Evolutionary conservation across 2,113 vertebrate species (phyloP), one percentile per base, ranked within the genome.

Genomic region (Oryzias curvinotus): DNA sequence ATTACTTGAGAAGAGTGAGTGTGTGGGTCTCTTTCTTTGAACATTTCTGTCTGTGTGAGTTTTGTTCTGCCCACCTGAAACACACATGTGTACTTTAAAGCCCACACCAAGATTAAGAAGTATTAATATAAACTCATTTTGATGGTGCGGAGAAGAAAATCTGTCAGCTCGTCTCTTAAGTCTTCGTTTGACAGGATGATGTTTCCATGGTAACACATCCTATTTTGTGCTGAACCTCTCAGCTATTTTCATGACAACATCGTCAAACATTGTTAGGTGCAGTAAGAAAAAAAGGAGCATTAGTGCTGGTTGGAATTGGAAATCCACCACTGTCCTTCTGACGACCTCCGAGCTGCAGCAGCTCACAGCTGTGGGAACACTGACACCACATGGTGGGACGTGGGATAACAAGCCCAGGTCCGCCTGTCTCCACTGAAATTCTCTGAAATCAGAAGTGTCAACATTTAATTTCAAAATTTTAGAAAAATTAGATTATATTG

Each of bases 161-260:
- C 26, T 21, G 30, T 14, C 6, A 17, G 4, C 14, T 23, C 16
- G 19, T 44, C 17, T 41, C 30, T 45, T 57, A 23, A 50, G 19
- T 51, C 43, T 44, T 55, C 25, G 36, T 61, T 28, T 42, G 36
- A 52, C 14, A 21, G 25, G 43, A 71, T 61, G 17, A 57, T 28
- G 65, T 75, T 78, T 52, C 74, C 71, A 66, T 73, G 75, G 68
- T 49, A 72, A 67, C 66, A 4, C 1, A 41, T 43, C 21, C n/a
- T 68, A 2, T 44, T 23, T 52, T 25, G 13, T 7, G 17, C 41
- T 14, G 3, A n/a, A 14, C 42, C 51, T 7, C n/a, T 0, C 0
- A 19, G 17, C 13, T 28, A 6, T 57, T 65, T 60, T 62, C 54
- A 53, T 54, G 52, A 51, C 43, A 21, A 25, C 52, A 8, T 52